Conservation (phyloP, 2,797 vertebrate species). For the Limosa lapponica region DNA sequence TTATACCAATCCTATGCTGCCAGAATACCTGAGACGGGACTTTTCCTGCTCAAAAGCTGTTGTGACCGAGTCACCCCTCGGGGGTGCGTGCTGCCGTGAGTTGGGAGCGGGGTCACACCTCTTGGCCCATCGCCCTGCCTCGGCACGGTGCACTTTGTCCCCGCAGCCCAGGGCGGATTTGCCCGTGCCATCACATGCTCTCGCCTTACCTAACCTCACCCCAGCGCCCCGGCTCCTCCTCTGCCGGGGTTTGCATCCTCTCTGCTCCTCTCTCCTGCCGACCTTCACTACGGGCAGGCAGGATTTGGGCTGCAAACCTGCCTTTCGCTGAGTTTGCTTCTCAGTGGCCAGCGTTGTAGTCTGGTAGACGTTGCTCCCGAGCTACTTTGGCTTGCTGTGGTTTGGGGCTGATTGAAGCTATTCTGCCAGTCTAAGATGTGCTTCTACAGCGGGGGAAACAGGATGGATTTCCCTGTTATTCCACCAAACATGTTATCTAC, state of each 20-base stretch:
- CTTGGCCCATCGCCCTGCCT: neutral
- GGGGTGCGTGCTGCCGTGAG: accelerated
- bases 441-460: neutral
- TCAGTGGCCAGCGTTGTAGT: accelerated
- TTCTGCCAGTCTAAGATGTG: neutral
- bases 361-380: accelerated
- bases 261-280: neutral
- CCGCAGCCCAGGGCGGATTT: accelerated
- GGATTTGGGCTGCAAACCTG: neutral
- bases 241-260: neutral
- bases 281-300: accelerated
- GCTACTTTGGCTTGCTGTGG: neutral
- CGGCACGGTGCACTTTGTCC: accelerated
- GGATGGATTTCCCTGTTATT: neutral
- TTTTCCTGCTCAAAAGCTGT: neutral
- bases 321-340: neutral
- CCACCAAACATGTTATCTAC: neutral
- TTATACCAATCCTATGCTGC: neutral
- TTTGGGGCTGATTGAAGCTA: neutral
- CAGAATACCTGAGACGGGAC: neutral
- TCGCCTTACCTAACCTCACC: neutral
- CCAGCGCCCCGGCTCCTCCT: neutral
- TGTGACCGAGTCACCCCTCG: neutral
- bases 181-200: neutral
- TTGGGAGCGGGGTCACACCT: neutral